A percentile compares a stretch with the other conserved stretches of the same genome.
Conservation (phyloP, 2,888 invertebrate genomes). For the Heteromurus nitidus region DNA sequence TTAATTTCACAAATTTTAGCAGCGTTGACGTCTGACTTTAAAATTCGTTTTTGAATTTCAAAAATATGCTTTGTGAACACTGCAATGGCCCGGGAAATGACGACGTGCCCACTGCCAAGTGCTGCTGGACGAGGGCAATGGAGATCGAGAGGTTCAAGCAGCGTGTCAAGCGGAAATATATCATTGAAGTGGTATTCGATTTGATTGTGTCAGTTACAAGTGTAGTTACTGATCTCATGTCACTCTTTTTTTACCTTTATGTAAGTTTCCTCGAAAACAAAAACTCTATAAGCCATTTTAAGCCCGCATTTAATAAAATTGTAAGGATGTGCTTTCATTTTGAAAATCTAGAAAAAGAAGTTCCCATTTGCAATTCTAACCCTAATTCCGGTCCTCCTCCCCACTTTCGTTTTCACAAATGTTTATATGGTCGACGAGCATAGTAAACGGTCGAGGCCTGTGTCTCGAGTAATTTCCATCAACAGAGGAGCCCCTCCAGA, state of each 20-base stretch:
- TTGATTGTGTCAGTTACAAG: slow-evolving; percentile 62
- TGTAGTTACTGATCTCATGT: slow-evolving; percentile 67
- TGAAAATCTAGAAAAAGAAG: slow-evolving; percentile 54
- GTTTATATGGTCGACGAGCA: slow-evolving; percentile 68
- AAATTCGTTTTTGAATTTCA: neutral
- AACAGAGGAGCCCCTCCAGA: neutral
- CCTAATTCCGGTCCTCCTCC: slow-evolving; percentile 67
- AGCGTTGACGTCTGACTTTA: neutral
- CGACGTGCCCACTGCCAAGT: slow-evolving; percentile 11
- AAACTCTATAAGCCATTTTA: too few species aligned
- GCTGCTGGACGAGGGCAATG: slow-evolving; percentile 65
- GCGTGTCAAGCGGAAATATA: slow-evolving; percentile 56
- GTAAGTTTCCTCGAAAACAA: slow-evolving; percentile 57
- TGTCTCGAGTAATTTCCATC: neutral
- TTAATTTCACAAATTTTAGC: neutral
- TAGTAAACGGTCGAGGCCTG: neutral
- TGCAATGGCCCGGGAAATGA: slow-evolving; percentile 58
- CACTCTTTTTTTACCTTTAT: slow-evolving; percentile 56
- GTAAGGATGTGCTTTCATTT: too few species aligned
- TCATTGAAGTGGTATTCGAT: slow-evolving; percentile 68
- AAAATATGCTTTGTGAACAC: slow-evolving; percentile 64
- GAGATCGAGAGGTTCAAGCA: slow-evolving; percentile 65
- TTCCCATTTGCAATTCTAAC: slow-evolving; percentile 64
- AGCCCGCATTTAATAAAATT: too few species aligned
- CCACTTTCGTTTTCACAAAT: slow-evolving; percentile 71